A percentile compares a stretch with the other conserved stretches of the same genome.
Evolutionary conservation across 2,888 invertebrate species (phyloP).

Genomic region (Actias luna): DNA sequence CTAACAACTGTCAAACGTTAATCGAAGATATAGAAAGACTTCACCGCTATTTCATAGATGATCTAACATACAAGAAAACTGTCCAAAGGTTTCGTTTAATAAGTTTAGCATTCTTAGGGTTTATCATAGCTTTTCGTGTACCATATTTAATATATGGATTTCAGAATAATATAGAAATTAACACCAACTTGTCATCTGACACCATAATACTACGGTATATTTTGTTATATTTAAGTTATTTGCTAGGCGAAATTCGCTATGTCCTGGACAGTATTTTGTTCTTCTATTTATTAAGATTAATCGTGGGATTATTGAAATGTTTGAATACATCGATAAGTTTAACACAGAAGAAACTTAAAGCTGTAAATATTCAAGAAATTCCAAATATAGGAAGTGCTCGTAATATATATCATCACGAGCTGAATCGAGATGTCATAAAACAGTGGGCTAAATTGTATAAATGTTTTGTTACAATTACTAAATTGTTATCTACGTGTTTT

Average conservation of each 20-base stretch:
- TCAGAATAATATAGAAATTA: not conserved
- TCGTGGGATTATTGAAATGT: not conserved
- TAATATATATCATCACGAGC: not conserved
- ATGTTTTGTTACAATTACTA: not conserved
- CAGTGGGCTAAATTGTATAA: not conserved
- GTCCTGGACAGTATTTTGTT: not conserved
- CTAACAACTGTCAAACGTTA: not conserved
- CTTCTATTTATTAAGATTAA: not conserved
- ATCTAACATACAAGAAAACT: not conserved
- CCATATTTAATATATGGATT: not conserved
- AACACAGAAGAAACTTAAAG: not conserved
- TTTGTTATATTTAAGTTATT: not conserved
- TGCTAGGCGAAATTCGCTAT: not conserved
- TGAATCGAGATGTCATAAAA: not conserved
- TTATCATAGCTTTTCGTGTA: not conserved
- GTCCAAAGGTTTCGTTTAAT: not conserved
- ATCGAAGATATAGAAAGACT: not conserved
- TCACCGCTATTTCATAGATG: not conserved
- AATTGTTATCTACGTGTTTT: not conserved
- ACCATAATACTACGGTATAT: not conserved
- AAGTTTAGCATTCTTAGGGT: not conserved
- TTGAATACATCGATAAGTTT: not conserved
- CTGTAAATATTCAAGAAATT: not conserved
- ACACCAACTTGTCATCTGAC: not conserved
- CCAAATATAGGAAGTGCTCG: not conserved